Evolutionary conservation across 2,888 invertebrate species (phyloP).

Genomic region (Pheosia gnoma): DNA sequence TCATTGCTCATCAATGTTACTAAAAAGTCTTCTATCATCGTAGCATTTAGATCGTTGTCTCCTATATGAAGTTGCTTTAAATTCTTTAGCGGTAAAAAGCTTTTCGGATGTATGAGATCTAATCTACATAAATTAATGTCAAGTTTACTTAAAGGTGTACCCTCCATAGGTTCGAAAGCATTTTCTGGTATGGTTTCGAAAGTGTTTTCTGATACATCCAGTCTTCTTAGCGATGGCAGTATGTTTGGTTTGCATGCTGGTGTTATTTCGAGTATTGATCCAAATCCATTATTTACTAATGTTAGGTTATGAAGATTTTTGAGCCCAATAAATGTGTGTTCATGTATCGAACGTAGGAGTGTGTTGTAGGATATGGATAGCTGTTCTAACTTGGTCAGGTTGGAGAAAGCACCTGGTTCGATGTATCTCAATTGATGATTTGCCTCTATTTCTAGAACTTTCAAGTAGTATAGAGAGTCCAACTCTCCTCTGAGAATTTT

Average conservation of each 20-base stretch:
- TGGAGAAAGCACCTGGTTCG: slow-evolving; percentile 75
- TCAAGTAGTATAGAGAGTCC: slow-evolving; percentile 60
- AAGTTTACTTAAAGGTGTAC: slow-evolving; percentile 69
- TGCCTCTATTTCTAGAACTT: slow-evolving; percentile 79
- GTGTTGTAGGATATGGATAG: slow-evolving; percentile 84
- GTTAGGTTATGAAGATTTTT: slow-evolving; percentile 74
- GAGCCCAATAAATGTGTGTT: slow-evolving; percentile 78
- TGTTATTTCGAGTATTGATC: slow-evolving; percentile 68
- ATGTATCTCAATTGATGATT: slow-evolving; percentile 79
- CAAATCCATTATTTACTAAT: slow-evolving; percentile 83
- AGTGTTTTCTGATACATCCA: slow-evolving; percentile 82
- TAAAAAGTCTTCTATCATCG: slow-evolving; percentile 71
- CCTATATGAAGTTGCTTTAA: slow-evolving; percentile 76
- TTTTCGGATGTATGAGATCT: slow-evolving; percentile 78
- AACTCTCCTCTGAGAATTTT: slow-evolving; percentile 72
- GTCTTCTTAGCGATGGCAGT: slow-evolving; percentile 71
- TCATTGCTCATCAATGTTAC: slow-evolving; percentile 52
- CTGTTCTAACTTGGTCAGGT: slow-evolving; percentile 73
- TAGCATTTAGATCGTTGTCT: slow-evolving; percentile 79
- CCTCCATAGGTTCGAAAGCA: slow-evolving; percentile 76
- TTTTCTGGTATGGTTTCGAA: slow-evolving; percentile 69
- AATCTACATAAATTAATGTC: slow-evolving; percentile 81
- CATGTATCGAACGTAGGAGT: slow-evolving; percentile 68
- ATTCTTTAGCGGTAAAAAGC: slow-evolving; percentile 73
- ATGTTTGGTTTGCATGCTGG: slow-evolving; percentile 65